These are phyloP conservation scores for Piliocolobus tephrosceles DNA, from an alignment of 2,113 vertebrate genomes.

Conservation along the genomic window DNA sequence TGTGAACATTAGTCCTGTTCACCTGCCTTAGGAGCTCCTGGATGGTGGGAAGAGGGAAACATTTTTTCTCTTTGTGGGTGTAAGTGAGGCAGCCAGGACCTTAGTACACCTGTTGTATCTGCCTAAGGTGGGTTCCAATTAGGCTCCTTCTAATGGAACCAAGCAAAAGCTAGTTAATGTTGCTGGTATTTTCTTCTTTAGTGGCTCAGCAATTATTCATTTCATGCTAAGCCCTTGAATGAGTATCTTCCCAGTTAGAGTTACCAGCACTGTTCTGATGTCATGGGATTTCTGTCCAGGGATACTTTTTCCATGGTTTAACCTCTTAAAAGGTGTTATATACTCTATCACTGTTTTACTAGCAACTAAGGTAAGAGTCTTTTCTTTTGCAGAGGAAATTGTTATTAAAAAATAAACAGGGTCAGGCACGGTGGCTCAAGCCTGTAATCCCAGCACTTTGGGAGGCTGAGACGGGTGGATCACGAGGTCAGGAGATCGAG, in stretches of 20 bases:
- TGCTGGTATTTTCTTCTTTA: constrained; percentile 1
- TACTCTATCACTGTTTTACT: constrained; percentile 7
- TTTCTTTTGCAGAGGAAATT: neutral
- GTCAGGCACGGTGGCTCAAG: no score
- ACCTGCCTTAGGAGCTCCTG: neutral
- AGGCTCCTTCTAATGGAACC: neutral
- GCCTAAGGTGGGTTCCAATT: constrained; percentile 50
- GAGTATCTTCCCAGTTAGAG: neutral
- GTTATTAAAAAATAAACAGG: neutral
- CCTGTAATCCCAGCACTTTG: no score
- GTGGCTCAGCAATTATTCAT: constrained; percentile 58
- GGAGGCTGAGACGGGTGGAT: no score
- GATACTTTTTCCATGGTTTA: constrained; percentile 12
- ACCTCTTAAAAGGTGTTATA: constrained; percentile 13
- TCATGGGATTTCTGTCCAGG: constrained; percentile 33
- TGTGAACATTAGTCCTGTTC: neutral
- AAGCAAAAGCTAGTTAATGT: constrained; percentile 19
- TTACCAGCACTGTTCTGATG: neutral
- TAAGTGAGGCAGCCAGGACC: neutral
- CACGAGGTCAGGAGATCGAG: no score
- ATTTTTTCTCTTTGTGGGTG: neutral
- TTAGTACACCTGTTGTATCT: neutral
- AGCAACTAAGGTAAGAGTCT: neutral
- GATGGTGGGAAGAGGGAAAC: neutral
- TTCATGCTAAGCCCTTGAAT: constrained; percentile 37